Evolutionary conservation across 2,797 vertebrate species (phyloP).

Genomic region (Myripristis jacobus): DNA sequence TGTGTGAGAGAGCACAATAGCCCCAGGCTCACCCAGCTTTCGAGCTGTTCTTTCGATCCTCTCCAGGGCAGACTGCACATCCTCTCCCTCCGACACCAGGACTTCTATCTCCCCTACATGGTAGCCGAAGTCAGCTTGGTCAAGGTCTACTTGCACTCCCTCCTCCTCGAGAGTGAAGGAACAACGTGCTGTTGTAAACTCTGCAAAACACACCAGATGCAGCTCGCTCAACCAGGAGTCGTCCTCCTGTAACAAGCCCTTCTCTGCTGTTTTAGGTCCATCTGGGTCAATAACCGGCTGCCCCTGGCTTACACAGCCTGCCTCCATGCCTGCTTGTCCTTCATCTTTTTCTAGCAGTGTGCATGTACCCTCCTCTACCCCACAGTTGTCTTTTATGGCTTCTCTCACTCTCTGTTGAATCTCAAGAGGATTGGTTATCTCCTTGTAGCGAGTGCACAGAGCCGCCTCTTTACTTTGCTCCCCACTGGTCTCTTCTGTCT

Average conservation of each 20-base stretch:
- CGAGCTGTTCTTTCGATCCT: conserved; percentile 76
- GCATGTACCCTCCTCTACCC: conserved; percentile 5
- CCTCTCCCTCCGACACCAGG: conserved; percentile 77
- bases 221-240: conserved; percentile 72
- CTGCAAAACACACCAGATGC: conserved; percentile 81
- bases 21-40: conserved; percentile 78
- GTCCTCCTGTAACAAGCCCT: conserved; percentile 36
- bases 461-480: conserved; percentile 44
- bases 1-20: neutral
- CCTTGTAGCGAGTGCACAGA: conserved; percentile 81
- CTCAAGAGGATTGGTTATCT: conserved; percentile 79
- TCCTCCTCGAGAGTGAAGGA: conserved; percentile 78
- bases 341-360: neutral
- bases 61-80: conserved; percentile 75
- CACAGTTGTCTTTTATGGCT: conserved; percentile 51
- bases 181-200: conserved; percentile 79
- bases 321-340: neutral
- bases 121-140: conserved; percentile 85
- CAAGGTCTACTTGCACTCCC: conserved; percentile 81
- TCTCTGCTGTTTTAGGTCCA: conserved; percentile 5
- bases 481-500: conserved; percentile 11
- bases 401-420: conserved; percentile 77
- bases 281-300: neutral
- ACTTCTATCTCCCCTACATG: conserved; percentile 86
- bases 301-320: conserved; percentile 1